Conservation (phyloP, 1,140 invertebrate genomes). For the Bursaphelenchus mucronatus region DNA sequence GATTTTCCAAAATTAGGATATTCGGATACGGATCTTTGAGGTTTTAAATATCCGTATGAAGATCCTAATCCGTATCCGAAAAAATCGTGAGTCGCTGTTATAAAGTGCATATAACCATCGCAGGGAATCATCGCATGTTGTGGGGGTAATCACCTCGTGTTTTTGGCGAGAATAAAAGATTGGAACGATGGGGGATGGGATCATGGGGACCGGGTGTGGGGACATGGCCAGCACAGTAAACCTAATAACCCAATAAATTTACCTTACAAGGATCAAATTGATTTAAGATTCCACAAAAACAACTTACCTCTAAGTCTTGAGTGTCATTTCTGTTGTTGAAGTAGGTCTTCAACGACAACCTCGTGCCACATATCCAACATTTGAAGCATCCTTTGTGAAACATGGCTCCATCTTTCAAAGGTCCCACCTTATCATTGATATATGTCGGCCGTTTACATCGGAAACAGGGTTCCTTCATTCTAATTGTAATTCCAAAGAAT, state of each 20-base stretch:
- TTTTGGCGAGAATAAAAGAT: slow-evolving; percentile 59
- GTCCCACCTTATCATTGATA: slow-evolving; percentile 60
- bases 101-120: slow-evolving; percentile 14
- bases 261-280: slow-evolving; percentile 8
- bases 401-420: slow-evolving; percentile 57
- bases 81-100: too few species aligned
- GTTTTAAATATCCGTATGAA: too few species aligned
- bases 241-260: slow-evolving; percentile 36
- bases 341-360: slow-evolving; percentile 57
- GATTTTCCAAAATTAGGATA: too few species aligned
- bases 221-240: slow-evolving; percentile 60
- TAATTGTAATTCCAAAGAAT: not conserved
- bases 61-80: too few species aligned
- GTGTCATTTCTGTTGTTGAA: slow-evolving; percentile 59
- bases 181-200: slow-evolving; percentile 59
- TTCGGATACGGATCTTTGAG: too few species aligned
- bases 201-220: slow-evolving; percentile 60
- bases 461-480: slow-evolving; percentile 60
- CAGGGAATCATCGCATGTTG: slow-evolving; percentile 42
- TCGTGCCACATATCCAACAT: slow-evolving; percentile 60
- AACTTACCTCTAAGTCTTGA: slow-evolving; percentile 56
- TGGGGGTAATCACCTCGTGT: slow-evolving; percentile 61
- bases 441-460: slow-evolving; percentile 60
- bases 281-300: not conserved
- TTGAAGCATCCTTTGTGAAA: slow-evolving; percentile 61